Percentiles rank a stretch among this genome's conserved stretches.
Conservation (phyloP, 2,797 vertebrate species). For the Anisognathus igniventris region DNA sequence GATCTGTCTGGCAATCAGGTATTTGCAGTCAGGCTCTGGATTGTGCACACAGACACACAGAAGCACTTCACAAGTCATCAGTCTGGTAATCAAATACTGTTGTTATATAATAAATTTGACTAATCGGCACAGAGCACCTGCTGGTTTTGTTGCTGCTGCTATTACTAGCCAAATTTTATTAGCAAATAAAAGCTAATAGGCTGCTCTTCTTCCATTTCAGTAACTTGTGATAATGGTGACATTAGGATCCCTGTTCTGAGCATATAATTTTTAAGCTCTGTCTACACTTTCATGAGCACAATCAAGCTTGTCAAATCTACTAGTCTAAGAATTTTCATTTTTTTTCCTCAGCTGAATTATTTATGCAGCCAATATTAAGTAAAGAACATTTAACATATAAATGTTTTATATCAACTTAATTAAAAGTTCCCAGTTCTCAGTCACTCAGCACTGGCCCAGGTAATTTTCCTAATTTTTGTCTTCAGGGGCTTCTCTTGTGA, state of each 20-base stretch:
- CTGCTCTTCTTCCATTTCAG: neutral
- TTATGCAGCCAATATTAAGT: constrained; percentile 31
- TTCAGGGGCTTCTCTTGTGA: neutral
- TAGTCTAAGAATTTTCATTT: neutral
- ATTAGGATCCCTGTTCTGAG: neutral
- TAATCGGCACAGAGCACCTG: neutral
- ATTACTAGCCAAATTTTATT: neutral
- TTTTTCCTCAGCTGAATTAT: constrained; percentile 5
- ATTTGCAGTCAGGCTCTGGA: neutral
- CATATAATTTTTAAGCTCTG: neutral
- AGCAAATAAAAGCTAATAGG: neutral
- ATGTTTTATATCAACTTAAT: constrained; percentile 18
- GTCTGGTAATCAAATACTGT: neutral
- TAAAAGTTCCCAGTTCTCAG: neutral
- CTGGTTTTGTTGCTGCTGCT: neutral
- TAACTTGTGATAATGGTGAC: neutral
- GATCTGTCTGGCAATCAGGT: neutral
- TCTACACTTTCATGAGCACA: neutral
- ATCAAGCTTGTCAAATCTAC: neutral
- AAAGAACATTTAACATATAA: neutral
- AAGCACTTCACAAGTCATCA: neutral
- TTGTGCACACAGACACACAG: neutral
- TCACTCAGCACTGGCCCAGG: neutral
- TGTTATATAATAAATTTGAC: neutral
- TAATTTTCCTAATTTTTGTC: neutral